phyloP scores from a whole-genome alignment of 2,113 vertebrate species.

The Meles meles region DNA sequence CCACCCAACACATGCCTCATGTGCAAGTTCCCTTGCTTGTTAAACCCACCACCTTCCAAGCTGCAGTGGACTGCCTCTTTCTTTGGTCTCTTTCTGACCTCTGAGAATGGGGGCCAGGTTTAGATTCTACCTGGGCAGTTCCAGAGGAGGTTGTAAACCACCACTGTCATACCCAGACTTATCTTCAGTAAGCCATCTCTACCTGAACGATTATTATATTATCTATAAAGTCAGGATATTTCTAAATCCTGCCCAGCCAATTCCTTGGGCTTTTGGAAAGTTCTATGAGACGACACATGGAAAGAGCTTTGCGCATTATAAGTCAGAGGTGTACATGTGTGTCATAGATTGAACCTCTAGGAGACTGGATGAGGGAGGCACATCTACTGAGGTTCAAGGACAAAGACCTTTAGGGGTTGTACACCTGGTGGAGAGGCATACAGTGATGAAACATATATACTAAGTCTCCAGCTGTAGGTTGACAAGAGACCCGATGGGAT shows the following conservation, averaged over 20 bases:
- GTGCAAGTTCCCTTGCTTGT: not conserved
- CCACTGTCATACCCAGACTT: not conserved
- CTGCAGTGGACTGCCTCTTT: not conserved
- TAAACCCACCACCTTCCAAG: not conserved
- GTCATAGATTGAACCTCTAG: not conserved
- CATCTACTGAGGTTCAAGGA: not conserved
- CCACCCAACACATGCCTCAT: not conserved
- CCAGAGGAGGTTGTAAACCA: not conserved
- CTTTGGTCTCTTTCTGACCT: not conserved
- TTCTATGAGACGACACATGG: not conserved
- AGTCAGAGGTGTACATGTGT: not conserved
- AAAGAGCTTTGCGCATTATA: not conserved
- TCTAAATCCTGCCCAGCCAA: not conserved
- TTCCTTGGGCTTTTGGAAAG: not conserved
- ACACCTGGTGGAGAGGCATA: accelerated
- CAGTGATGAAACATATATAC: not conserved
- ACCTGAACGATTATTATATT: not conserved
- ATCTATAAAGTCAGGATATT: not conserved
- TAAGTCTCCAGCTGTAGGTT: not conserved
- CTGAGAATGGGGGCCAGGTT: not conserved
- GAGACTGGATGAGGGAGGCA: not conserved
- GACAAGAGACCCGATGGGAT: not conserved
- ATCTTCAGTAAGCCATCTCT: not conserved
- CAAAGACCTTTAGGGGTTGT: not conserved
- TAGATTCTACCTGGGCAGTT: not conserved